These are phyloP conservation scores for Polyommatus iphigenia DNA, from an alignment of 2,888 invertebrate species.

Conservation along the genomic window DNA sequence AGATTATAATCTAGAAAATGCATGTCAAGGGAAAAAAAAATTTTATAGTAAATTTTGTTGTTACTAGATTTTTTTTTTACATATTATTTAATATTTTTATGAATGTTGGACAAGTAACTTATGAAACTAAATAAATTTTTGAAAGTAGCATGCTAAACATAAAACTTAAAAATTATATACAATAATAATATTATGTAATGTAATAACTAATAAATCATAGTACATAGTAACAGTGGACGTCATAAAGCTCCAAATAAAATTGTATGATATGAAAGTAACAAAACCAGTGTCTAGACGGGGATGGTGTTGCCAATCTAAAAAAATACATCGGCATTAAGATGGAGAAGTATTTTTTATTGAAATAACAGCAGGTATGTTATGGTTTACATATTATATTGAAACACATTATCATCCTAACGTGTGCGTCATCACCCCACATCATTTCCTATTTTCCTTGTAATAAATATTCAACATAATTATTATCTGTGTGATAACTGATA, in stretches of 20 bases:
- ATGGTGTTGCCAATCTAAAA: constrained; percentile 29
- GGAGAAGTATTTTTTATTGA: constrained; percentile 30
- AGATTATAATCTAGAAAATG: constrained; percentile 11
- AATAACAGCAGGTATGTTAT: constrained; percentile 27
- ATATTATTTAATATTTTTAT: background rate
- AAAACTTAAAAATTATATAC: background rate
- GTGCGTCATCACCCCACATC: background rate
- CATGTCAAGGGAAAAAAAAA: background rate
- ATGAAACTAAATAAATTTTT: background rate
- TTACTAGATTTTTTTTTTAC: background rate
- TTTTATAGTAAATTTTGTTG: background rate
- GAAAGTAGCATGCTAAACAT: background rate
- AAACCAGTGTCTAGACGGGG: constrained; percentile 28
- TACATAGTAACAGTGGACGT: constrained; percentile 17
- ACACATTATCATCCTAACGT: constrained; percentile 23
- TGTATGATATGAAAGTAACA: constrained; percentile 29
- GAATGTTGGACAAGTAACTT: background rate
- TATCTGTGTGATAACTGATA: background rate
- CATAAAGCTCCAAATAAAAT: constrained; percentile 1
- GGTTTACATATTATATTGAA: constrained; percentile 18
- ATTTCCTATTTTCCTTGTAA: background rate
- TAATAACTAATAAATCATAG: too few relatives aligned
- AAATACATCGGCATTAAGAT: constrained; percentile 16
- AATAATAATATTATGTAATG: too few relatives aligned
- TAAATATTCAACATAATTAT: background rate